Evolutionary conservation across 2,888 invertebrate species (phyloP).

Genomic region (Xestia sexstrigata): DNA sequence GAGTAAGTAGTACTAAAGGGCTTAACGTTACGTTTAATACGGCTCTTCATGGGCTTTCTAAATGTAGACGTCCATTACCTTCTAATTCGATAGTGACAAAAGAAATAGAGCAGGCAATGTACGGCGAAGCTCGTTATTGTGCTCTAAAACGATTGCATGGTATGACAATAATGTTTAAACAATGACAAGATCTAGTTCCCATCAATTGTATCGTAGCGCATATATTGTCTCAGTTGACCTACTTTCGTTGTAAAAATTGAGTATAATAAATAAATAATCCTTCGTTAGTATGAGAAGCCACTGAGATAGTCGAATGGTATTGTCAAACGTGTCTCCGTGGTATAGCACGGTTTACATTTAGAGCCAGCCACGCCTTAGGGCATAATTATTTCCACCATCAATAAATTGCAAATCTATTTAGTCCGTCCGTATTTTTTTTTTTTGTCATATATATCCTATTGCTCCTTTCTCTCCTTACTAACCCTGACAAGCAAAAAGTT

Average conservation of each 20-base stretch:
- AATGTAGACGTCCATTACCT: neutral
- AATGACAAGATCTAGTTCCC: constrained; percentile 28
- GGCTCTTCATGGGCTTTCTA: neutral
- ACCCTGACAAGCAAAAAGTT: neutral
- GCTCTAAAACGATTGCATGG: neutral
- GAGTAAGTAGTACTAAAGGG: neutral
- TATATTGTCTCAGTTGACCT: constrained; percentile 21
- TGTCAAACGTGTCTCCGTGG: neutral
- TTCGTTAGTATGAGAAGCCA: neutral
- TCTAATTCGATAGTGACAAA: neutral
- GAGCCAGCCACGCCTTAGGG: neutral
- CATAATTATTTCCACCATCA: neutral
- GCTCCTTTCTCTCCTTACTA: neutral
- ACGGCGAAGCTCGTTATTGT: neutral
- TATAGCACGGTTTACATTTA: neutral
- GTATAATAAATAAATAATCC: neutral
- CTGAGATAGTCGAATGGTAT: neutral
- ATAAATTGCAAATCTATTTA: no score
- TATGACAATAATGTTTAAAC: constrained; percentile 1
- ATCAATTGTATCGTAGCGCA: constrained; percentile 15
- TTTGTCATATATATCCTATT: neutral
- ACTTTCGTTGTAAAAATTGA: constrained; percentile 14
- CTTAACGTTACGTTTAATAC: neutral
- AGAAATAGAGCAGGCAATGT: neutral
- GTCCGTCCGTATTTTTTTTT: no score